These are phyloP conservation scores for Sebastolobus alascanus DNA, from an alignment of 2,797 vertebrate species.

Conservation along the genomic window DNA sequence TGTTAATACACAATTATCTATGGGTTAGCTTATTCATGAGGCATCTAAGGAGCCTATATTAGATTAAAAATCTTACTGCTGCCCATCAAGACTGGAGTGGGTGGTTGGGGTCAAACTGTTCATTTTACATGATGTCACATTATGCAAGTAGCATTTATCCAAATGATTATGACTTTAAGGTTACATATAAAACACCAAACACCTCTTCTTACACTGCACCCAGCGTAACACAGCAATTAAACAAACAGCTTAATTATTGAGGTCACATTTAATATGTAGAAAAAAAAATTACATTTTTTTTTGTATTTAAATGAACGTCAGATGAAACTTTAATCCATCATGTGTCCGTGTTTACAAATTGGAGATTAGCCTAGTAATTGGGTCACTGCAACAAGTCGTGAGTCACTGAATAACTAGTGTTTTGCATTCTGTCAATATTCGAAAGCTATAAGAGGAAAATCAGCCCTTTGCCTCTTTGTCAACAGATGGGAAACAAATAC, in stretches of 20 bases:
- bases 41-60: neutral
- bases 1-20: neutral
- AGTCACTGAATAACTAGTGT: slow-evolving; percentile 18
- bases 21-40: neutral
- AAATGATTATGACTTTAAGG: neutral
- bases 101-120: neutral
- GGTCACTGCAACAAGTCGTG: neutral
- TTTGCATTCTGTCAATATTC: slow-evolving; percentile 34
- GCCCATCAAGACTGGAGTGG: neutral
- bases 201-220: neutral
- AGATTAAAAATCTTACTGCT: neutral
- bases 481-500: slow-evolving; percentile 15
- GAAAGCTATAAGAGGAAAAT: neutral
- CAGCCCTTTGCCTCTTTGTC: slow-evolving; percentile 15
- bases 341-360: neutral
- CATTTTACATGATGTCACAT: neutral
- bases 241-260: neutral
- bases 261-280: neutral
- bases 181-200: neutral
- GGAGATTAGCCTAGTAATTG: neutral
- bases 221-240: neutral
- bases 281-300: slow-evolving; percentile 1
- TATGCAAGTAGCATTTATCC: neutral
- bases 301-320: neutral
- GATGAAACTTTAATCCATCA: neutral